Conservation (phyloP, 2,797 vertebrate species). For the Rhinophrynus dorsalis region DNA sequence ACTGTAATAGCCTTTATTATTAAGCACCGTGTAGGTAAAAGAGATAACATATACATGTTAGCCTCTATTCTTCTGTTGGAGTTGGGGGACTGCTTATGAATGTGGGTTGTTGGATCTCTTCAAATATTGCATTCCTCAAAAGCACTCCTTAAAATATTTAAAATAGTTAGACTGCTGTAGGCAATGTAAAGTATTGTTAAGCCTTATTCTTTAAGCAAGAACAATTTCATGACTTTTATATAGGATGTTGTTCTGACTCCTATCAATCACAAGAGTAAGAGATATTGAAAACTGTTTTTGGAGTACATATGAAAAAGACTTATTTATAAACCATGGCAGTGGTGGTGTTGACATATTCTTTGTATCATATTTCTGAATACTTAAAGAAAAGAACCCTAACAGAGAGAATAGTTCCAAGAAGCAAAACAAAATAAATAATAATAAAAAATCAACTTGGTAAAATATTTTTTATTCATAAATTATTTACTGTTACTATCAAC, state of each 20-base stretch:
- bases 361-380: neutral
- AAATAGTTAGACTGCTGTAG: neutral
- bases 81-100: too few relatives aligned
- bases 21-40: too few relatives aligned
- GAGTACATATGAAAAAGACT: constrained; percentile 6
- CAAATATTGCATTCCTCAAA: neutral
- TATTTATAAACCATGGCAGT: constrained; percentile 11
- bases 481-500: too few relatives aligned
- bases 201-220: neutral
- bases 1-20: too few relatives aligned
- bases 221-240: neutral
- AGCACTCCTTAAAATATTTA: neutral
- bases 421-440: neutral
- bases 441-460: neutral
- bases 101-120: too few relatives aligned
- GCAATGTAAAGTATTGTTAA: neutral
- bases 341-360: neutral
- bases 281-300: neutral
- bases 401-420: neutral
- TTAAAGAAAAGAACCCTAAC: neutral
- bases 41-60: too few relatives aligned
- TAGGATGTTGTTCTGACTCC: neutral
- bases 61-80: too few relatives aligned
- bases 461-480: constrained; percentile 2
- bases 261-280: neutral